A percentile compares a stretch with the other conserved stretches of the same genome.
phyloP scores from a whole-genome alignment of 2,113 vertebrate genomes.

The Psilopogon haemacephalus region DNA sequence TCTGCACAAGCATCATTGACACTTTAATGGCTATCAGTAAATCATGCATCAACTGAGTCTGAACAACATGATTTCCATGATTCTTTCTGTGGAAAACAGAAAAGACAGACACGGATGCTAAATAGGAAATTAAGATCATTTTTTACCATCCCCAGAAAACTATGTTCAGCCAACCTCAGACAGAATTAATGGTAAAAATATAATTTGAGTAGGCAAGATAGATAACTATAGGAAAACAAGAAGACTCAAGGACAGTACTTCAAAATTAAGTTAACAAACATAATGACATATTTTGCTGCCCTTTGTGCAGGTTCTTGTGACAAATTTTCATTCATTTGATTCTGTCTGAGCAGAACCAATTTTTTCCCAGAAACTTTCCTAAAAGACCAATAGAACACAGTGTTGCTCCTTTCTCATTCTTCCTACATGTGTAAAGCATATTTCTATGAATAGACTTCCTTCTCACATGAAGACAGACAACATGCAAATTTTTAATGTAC shows the following conservation, averaged over 20 bases:
- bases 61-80: conserved; percentile 83
- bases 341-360: not conserved
- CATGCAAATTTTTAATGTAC: not conserved
- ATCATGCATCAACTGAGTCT: conserved; percentile 88
- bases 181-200: not conserved
- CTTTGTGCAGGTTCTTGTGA: not conserved
- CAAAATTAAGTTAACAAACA: not conserved
- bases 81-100: conserved; percentile 76
- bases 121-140: not conserved
- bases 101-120: not conserved
- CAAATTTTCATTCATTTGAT: not conserved
- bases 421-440: not conserved
- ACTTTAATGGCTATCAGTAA: conserved; percentile 85
- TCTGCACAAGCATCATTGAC: conserved; percentile 88
- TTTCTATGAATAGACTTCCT: not conserved
- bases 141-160: not conserved
- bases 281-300: not conserved
- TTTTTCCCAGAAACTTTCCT: not conserved
- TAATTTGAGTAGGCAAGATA: not conserved
- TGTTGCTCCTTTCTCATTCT: not conserved
- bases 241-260: not conserved
- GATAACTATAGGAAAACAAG: not conserved
- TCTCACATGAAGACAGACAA: not conserved
- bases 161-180: not conserved
- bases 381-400: not conserved